Evolutionary conservation across 2,888 invertebrate genomes (phyloP), one percentile per base, ranked within the genome.

Genomic region (Drepana falcataria): DNA sequence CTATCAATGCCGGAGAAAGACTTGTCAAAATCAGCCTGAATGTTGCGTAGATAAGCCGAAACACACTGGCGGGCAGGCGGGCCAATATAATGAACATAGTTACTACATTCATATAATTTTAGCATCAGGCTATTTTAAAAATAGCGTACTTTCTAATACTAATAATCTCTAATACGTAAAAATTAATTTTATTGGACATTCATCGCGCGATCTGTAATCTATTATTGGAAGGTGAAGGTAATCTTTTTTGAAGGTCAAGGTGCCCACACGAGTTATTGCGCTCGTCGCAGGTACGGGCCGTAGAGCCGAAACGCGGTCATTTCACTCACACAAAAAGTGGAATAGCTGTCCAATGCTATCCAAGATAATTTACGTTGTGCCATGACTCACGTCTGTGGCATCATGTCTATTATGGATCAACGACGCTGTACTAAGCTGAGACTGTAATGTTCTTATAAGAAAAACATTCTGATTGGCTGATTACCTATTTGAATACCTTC

Each of bases 191-290:
- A 63, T 59, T 58, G 63, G 55, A 59, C 58, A 60, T 61, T 59
- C 53, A 56, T 48, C 48, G 49, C 54, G 55, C 63, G 60, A 59
- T 66, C 64, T 58, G 63, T 67, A 63, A 69, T 68, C 64, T 61
- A 63, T 59, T 59, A 63, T 59, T 59, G 55, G 59, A 60, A 61
- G 59, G 61, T 65, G 63, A 66, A 61, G 63, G 60, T 59, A 59
- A 53, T 55, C 64, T 64, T 55, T 64, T 49, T 56, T 52, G 59
- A 65, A 69, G 67, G 69, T 58, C 65, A 66, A 59, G 60, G 60
- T 61, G 54, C 53, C 53, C 47, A 49, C 51, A 48, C 51, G 44
- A 51, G 52, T 40, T 40, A 7, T 34, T 40, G 40, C 51, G 40
- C 33, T 33, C 49, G n/a, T 33, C 48, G 21, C 21, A 21, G 21